These are phyloP conservation scores for Acanthosepion lycidas DNA, from an alignment of 2,888 invertebrate species.

Conservation along the genomic window DNA sequence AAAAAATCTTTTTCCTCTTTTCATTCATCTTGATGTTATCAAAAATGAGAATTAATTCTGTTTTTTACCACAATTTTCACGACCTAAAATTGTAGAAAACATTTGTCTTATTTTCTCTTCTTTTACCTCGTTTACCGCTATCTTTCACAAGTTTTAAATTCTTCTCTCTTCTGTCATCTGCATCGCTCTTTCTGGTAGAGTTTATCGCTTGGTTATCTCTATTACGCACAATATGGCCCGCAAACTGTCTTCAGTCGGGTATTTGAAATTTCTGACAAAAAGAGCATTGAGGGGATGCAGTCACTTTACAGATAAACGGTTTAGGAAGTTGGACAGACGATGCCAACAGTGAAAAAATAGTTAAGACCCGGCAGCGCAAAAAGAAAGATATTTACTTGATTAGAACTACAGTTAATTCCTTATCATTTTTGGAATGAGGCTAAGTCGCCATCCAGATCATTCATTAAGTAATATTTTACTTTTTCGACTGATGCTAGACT, in stretches of 20 bases:
- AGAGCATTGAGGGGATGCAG: neutral
- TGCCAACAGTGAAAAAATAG: neutral
- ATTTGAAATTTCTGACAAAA: neutral
- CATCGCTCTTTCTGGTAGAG: neutral
- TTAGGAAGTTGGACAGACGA: neutral
- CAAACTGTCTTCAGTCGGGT: neutral
- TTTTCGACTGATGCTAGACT: neutral
- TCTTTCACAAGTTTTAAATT: neutral
- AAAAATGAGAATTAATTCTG: neutral
- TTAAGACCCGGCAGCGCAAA: neutral
- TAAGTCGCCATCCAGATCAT: neutral
- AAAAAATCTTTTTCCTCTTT: neutral
- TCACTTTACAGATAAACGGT: neutral
- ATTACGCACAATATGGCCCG: neutral
- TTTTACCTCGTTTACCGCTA: neutral
- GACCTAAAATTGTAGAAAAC: no score
- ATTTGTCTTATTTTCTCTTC: neutral
- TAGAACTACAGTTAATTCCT: neutral
- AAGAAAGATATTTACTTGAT: neutral
- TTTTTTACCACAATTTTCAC: no score
- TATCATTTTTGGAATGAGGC: neutral
- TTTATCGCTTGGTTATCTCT: neutral
- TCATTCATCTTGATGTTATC: neutral
- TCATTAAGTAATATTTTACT: neutral
- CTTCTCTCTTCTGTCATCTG: neutral